Evolutionary conservation across 2,888 invertebrate genomes (phyloP).

Genomic region (Tupiocoris notatus): DNA sequence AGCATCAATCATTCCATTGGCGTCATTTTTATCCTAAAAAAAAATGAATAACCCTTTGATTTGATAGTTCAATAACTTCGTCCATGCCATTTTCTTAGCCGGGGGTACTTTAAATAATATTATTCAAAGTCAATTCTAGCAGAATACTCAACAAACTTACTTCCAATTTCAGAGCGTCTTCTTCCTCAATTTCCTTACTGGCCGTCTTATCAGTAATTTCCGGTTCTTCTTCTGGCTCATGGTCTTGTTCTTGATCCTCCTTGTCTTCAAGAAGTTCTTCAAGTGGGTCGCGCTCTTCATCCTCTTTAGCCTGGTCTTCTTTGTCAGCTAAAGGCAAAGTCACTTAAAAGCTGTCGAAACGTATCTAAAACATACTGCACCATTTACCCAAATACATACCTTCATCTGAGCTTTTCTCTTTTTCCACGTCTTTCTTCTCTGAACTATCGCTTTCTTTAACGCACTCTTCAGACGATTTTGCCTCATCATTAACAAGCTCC

Average conservation of each 20-base stretch:
- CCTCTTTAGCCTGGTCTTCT: slow-evolving; percentile 21
- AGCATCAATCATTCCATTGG: slow-evolving; percentile 63
- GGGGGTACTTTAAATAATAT: too few relatives aligned
- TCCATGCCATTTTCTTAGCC: slow-evolving; percentile 15
- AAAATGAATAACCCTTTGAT: not conserved
- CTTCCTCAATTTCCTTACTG: slow-evolving; percentile 4
- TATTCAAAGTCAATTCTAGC: too few relatives aligned
- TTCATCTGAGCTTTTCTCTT: not conserved
- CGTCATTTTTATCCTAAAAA: slow-evolving; percentile 41
- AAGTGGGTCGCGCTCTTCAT: slow-evolving; percentile 31
- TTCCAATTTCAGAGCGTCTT: not conserved
- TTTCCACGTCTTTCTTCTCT: slow-evolving; percentile 22
- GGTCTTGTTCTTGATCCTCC: slow-evolving; percentile 29
- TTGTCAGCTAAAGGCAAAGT: not conserved
- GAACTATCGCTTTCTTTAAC: not conserved
- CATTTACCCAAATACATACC: not conserved
- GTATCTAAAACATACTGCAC: not conserved
- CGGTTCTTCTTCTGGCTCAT: slow-evolving; percentile 1
- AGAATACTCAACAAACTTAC: not conserved
- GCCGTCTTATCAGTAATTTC: slow-evolving; percentile 20
- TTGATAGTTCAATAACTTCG: slow-evolving; percentile 52
- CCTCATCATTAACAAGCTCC: not conserved
- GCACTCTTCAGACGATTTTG: slow-evolving; percentile 50
- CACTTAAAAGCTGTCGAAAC: too few relatives aligned
- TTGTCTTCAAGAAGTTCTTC: slow-evolving; percentile 16